phyloP scores from a whole-genome alignment of 2,113 vertebrate genomes.

The Megaceryle torquata region DNA sequence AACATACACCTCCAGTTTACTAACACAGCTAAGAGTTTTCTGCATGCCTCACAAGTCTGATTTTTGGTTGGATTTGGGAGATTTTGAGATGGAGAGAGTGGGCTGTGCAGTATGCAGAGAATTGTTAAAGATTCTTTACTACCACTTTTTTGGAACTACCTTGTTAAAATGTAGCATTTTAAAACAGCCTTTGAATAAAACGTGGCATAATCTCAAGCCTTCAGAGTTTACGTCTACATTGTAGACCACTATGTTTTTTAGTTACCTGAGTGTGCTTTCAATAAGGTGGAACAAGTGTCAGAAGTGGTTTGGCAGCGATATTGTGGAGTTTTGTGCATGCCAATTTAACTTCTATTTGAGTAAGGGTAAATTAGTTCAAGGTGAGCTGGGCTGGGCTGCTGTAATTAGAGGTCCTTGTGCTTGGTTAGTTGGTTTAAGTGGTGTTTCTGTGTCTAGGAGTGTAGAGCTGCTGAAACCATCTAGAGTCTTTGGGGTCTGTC shows the following conservation, averaged over 20 bases:
- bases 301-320: neutral
- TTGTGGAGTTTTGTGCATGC: accelerated
- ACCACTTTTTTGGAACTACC: neutral
- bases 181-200: neutral
- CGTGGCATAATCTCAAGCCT: neutral
- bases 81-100: neutral
- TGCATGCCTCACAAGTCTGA: neutral
- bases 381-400: neutral
- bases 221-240: neutral
- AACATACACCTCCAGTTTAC: neutral
- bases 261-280: neutral
- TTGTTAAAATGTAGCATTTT: neutral
- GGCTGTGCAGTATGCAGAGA: neutral
- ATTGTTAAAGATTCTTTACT: neutral
- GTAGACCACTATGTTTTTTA: neutral
- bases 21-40: neutral
- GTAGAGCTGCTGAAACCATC: neutral
- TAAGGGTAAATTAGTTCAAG: neutral
- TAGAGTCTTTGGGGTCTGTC: neutral
- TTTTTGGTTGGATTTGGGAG: neutral
- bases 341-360: neutral
- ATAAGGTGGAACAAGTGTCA: neutral
- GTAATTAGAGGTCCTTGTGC: neutral
- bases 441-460: neutral
- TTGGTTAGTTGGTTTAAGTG: neutral